These are phyloP conservation scores for Empidonax traillii DNA, from an alignment of 2,113 vertebrate genomes.

Conservation along the genomic window DNA sequence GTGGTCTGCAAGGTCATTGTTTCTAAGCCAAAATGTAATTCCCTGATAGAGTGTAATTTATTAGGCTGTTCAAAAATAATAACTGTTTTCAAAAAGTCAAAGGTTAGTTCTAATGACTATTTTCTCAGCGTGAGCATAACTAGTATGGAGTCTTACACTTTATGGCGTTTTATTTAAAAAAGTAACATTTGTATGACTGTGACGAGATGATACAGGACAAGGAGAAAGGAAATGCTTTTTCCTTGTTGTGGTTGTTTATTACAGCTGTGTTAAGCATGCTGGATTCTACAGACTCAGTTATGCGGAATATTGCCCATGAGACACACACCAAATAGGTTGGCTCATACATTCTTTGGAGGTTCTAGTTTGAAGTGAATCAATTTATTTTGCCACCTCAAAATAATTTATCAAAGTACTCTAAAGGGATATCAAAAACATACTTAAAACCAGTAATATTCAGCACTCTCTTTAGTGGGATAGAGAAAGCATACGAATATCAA, in stretches of 20 bases:
- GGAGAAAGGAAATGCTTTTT: background rate
- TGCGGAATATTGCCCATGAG: background rate
- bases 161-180: background rate
- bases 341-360: background rate
- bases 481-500: background rate
- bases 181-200: background rate
- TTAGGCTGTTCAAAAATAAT: conserved; percentile 1
- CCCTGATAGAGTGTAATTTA: conserved; percentile 6
- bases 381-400: background rate
- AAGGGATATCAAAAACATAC: background rate
- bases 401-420: background rate
- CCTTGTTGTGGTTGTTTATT: background rate
- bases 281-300: background rate
- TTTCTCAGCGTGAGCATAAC: conserved; percentile 3
- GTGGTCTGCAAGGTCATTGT: background rate
- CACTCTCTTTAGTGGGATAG: background rate
- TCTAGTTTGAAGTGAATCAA: background rate
- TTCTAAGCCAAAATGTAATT: conserved; percentile 28
- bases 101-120: background rate
- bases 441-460: background rate
- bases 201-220: background rate
- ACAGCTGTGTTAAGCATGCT: background rate
- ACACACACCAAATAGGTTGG: background rate
- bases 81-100: background rate
- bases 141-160: background rate